Evolutionary conservation across 2,888 invertebrate genomes (phyloP), one percentile per base, ranked within the genome.

Genomic region (Galeopsomyia nigrocyanea): DNA sequence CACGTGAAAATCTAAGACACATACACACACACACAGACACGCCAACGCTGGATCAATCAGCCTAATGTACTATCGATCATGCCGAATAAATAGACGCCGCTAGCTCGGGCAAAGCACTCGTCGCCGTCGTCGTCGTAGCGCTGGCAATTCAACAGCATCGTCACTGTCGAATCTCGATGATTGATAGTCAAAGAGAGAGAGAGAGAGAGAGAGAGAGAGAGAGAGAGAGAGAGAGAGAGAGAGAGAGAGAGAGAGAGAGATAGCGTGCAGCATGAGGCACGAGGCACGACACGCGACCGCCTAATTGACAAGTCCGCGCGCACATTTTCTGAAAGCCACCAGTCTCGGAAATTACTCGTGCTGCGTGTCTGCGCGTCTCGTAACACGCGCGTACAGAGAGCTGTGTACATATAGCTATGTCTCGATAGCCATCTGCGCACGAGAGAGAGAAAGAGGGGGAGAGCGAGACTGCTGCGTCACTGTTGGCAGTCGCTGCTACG

Each of bases 121-220:
- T 16, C 57, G 21, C 10, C 19, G 57, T 5, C 19, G 57, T 19
- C 31, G 47, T 14, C 16, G 62, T 21, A 47, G 73, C 70, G 67
- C 63, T 68, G 73, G 75, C 72, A 73, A 75, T 76, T 78, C 79
- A 78, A 76, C 75, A 76, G 76, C 80, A 79, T 75, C 81, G 81
- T 80, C 78, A 82, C 78, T 80, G 83, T 83, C 84, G 80, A 81
- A 82, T 83, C 81, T 81, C 76, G 78, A 82, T 84, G 84, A 84
- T 84, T 79, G 84, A 84, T 84, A 7, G 82, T 68, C 72, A 57
- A 53, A 75, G 75, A 74, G 71, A 7, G 1, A n/a, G n/a, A n/a
- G n/a, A n/a, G n/a, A n/a, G n/a, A n/a, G n/a, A n/a, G n/a, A n/a
- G n/a, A n/a, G n/a, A n/a, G n/a, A n/a, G n/a, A n/a, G n/a, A n/a